A percentile compares a stretch with the other conserved stretches of the same genome.
phyloP scores from a whole-genome alignment of 2,113 vertebrate genomes.

The Sinocyclocheilus anophthalmus region DNA sequence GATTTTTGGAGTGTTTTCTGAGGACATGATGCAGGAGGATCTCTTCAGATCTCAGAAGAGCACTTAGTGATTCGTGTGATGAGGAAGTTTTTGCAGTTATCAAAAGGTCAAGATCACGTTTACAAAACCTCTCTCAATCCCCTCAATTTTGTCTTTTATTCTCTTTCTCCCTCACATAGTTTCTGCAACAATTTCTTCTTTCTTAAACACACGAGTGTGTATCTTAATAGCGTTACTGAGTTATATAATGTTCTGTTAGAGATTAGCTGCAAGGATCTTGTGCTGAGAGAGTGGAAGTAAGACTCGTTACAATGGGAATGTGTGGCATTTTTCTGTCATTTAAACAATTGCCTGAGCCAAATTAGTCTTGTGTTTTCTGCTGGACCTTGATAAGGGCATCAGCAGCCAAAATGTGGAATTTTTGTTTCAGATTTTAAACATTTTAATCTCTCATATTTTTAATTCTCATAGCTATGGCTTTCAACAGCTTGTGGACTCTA shows the following conservation, averaged over 20 bases:
- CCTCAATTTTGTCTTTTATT: neutral
- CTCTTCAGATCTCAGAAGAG: neutral
- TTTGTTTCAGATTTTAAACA: neutral
- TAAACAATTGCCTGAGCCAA: slow-evolving; percentile 22
- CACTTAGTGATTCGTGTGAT: neutral
- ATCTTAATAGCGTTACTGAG: neutral
- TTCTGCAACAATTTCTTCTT: neutral
- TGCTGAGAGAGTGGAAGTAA: slow-evolving; percentile 14
- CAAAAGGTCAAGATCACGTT: neutral
- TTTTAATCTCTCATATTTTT: neutral
- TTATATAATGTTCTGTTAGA: slow-evolving; percentile 26
- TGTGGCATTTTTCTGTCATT: slow-evolving; percentile 34
- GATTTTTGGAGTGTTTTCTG: neutral
- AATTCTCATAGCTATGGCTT: neutral
- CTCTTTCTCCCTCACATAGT: neutral
- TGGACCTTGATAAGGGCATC: slow-evolving; percentile 16
- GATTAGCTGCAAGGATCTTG: slow-evolving; percentile 12
- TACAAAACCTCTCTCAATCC: neutral
- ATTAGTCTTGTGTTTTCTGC: slow-evolving; percentile 31
- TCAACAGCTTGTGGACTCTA: neutral
- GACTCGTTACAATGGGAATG: slow-evolving; percentile 13
- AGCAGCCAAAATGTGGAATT: slow-evolving; percentile 17
- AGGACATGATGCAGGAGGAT: neutral
- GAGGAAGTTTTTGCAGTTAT: neutral
- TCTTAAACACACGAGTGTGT: neutral